phyloP scores from a whole-genome alignment of 2,113 vertebrate species.

The Stegastes partitus region DNA sequence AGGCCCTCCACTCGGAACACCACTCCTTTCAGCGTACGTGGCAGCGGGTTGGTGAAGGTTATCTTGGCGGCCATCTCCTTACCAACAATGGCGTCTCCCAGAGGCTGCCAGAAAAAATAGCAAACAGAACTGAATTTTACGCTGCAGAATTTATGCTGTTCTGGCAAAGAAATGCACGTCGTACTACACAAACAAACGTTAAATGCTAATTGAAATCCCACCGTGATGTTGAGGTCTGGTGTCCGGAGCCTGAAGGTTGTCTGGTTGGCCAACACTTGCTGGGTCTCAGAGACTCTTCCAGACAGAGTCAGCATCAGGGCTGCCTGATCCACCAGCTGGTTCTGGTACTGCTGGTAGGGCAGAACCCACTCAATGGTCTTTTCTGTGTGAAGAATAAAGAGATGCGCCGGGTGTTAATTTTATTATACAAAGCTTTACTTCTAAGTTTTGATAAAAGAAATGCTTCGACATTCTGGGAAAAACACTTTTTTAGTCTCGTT shows the following conservation, averaged over 20 bases:
- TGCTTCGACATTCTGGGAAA: not conserved
- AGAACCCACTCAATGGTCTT: conserved; percentile 87
- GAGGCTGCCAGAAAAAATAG: conserved; percentile 77
- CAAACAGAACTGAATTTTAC: not conserved
- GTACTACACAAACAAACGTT: not conserved
- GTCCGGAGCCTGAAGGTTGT: conserved; percentile 89
- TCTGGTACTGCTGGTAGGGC: conserved; percentile 86
- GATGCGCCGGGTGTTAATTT: not conserved
- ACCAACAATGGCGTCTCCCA: conserved; percentile 88
- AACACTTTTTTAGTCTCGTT: not conserved
- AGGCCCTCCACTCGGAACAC: conserved; percentile 91
- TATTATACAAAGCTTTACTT: not conserved
- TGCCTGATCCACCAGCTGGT: conserved; percentile 90
- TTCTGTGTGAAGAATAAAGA: conserved; percentile 71
- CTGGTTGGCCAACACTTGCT: conserved; percentile 90
- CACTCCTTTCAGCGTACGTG: conserved; percentile 82
- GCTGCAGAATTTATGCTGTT: not conserved
- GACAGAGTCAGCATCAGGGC: conserved; percentile 90
- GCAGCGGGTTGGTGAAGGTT: conserved; percentile 90
- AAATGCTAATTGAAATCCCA: conserved; percentile 32
- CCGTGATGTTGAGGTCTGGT: conserved; percentile 85
- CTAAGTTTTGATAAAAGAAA: not conserved
- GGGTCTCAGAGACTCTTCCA: conserved; percentile 87
- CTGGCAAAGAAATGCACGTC: not conserved
- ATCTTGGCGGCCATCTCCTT: conserved; percentile 90